Conservation (phyloP, 2,888 invertebrate genomes). For the Folsomia candida region DNA sequence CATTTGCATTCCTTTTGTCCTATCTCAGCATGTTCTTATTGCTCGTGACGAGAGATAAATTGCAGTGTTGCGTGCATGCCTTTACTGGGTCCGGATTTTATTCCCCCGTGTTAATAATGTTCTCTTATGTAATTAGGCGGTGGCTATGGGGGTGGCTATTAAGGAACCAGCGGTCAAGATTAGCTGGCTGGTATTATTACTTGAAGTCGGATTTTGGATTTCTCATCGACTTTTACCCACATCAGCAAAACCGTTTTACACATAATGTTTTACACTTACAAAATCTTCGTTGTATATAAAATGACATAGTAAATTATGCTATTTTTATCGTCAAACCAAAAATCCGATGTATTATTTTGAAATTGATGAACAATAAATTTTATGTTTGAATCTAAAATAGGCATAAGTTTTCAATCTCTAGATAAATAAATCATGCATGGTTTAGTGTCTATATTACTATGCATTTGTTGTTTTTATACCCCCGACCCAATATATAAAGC, state of each 20-base stretch:
- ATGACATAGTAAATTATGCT: background rate
- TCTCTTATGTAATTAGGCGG: slow-evolving; percentile 14
- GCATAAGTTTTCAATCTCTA: background rate
- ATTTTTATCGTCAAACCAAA: background rate
- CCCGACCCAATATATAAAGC: too few relatives aligned
- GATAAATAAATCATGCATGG: background rate
- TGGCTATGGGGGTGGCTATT: slow-evolving; percentile 12
- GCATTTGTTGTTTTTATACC: background rate
- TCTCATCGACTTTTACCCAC: too few relatives aligned
- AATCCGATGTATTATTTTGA: background rate
- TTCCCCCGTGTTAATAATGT: background rate
- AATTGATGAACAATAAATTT: background rate
- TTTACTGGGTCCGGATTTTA: too few relatives aligned
- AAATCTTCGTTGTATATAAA: slow-evolving; percentile 3
- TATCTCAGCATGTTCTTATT: too few relatives aligned
- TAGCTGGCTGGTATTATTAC: background rate
- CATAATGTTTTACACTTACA: background rate
- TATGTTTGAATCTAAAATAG: background rate
- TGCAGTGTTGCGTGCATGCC: too few relatives aligned
- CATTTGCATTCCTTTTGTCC: too few relatives aligned
- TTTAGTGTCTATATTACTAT: too few relatives aligned
- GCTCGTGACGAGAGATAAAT: too few relatives aligned
- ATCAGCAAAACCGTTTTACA: background rate
- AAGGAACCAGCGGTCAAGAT: background rate
- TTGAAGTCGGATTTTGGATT: background rate